Base-by-base conservation (phyloP, 2,113 vertebrate genomes). In the Oncorhynchus masou region DNA sequence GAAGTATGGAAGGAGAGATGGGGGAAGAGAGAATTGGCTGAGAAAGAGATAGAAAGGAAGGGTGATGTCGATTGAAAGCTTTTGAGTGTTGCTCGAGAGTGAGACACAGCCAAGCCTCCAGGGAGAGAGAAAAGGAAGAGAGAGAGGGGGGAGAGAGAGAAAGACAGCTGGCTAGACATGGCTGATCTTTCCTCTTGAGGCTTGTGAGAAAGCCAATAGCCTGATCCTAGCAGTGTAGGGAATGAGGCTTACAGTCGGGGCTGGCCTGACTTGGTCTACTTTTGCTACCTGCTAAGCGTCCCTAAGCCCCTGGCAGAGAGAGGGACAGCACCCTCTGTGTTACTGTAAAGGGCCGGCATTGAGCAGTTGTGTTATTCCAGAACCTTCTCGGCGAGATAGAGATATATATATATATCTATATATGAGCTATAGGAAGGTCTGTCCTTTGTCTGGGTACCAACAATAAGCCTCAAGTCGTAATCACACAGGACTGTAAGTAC, bases 251-350 rank as follows among this genome's bases (percentile, higher is more conserved):
- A 90, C 45, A 74, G 70, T 74, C 60, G 15, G 49, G 29, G 60
- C 75, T 73, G 69, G 83, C 74, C 71, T 70, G 74, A 81, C 85
- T 83, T 83, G 78, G 85, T 88, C 76, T 87, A 85, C 88, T 92
- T 93, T 88, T 19, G 3, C 49, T 15, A 88, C 77, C 87, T 85
- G 78, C 89, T 89, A 85, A 92, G 79, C 86, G n/a, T 68, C 74
- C 16, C 79, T 91, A 89, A 92, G 81, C 88, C 6, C 49, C 24
- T 3, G 48, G 62, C 66, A 69, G 15, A 24, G 48, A 71, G 79
- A 15, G 76, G 59, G 39, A 0, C n/a, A 74, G 79, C 65, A 78
- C 64, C 70, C 77, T 79, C 75, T 51, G 27, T 29, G 31, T 22
- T 68, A 71, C 72, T 25, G 54, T 27, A 31, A 16, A 59, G 29